phyloP scores from a whole-genome alignment of 2,888 invertebrate species.

The Drymonia ruficornis region DNA sequence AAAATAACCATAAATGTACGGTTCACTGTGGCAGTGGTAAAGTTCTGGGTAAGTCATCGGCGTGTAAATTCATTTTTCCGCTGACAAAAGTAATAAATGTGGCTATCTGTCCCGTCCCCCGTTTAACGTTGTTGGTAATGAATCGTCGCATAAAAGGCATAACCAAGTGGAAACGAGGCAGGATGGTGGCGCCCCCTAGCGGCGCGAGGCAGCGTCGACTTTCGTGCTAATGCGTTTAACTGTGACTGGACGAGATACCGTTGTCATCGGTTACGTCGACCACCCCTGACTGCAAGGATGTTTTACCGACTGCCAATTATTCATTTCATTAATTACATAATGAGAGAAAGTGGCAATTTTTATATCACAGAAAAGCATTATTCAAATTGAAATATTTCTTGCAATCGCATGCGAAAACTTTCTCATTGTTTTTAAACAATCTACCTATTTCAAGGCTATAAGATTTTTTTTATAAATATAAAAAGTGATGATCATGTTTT shows the following conservation, averaged over 20 bases:
- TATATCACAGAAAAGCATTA: too few species aligned
- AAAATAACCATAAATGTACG: constrained; percentile 36
- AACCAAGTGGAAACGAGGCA: constrained; percentile 80
- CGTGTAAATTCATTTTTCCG: constrained; percentile 81
- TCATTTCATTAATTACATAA: constrained; percentile 29
- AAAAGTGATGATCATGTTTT: constrained; percentile 23
- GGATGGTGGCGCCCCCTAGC: constrained; percentile 36
- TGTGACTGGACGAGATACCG: constrained; percentile 59
- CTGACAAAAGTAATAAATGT: constrained; percentile 84
- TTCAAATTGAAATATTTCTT: too few species aligned
- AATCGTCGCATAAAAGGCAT: constrained; percentile 83
- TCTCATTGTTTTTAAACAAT: too few species aligned
- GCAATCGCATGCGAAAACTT: too few species aligned
- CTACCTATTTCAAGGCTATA: neutral
- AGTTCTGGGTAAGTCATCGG: constrained; percentile 48
- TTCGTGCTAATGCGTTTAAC: constrained; percentile 63
- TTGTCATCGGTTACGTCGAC: constrained; percentile 53
- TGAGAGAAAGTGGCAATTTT: neutral
- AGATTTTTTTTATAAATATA: constrained; percentile 3
- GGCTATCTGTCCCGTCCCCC: constrained; percentile 78
- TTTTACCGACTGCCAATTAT: constrained; percentile 41
- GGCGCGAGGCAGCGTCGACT: constrained; percentile 9
- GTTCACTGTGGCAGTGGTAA: constrained; percentile 28
- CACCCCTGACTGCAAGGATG: constrained; percentile 31
- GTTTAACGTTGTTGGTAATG: constrained; percentile 72